Base-by-base conservation (phyloP, 2,797 vertebrate species). In the Melanotaenia nigrans region DNA sequence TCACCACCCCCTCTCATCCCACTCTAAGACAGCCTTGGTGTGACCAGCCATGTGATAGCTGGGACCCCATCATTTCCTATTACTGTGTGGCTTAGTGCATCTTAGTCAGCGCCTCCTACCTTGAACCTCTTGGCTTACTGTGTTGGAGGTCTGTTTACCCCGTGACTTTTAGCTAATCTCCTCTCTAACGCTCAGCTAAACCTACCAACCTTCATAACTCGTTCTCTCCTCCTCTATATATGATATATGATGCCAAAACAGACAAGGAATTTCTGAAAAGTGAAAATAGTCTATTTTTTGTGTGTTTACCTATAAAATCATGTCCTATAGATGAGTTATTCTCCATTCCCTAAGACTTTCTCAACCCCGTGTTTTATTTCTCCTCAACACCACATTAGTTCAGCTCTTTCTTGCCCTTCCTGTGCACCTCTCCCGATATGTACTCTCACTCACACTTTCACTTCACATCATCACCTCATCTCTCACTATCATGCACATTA, bases 131-230 rank as follows among this genome's bases (percentile, higher is more conserved):
- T 30, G 86, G 79, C 76, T 87, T 63, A 77, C 77, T 61, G 81
- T 55, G 85, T 51, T 78, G 87, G 90, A 91, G 91, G 90, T 92
- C 89, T 89, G 79, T 85, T 85, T 79, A 78, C 89, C 92, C 70
- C 81, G 82, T 92, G 92, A 92, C 90, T 91, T 80, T 1, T 11
- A 28, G 60, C 55, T 89, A 90, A 92, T 90, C 89, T 84, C 77
- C 61, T 38, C n/a, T 74, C 70, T 71, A 71, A 81, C 75, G 74
- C 79, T 47, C 56, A 13, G 51, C 64, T 83, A 79, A 85, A 83
- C 78, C 70, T 73, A 63, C 64, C 67, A 64, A 49, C 74, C 66
- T 79, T 76, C 78, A 69, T 64, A 54, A 24, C 77, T 62, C 61
- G 24, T 75, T 68, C 36, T 55, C 25, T 12, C 35, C 28, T 59